A percentile compares a stretch with the other conserved stretches of the same genome.
These are phyloP conservation scores for Myotis lucifugus DNA, from an alignment of 2,113 vertebrate genomes.

Conservation along the genomic window DNA sequence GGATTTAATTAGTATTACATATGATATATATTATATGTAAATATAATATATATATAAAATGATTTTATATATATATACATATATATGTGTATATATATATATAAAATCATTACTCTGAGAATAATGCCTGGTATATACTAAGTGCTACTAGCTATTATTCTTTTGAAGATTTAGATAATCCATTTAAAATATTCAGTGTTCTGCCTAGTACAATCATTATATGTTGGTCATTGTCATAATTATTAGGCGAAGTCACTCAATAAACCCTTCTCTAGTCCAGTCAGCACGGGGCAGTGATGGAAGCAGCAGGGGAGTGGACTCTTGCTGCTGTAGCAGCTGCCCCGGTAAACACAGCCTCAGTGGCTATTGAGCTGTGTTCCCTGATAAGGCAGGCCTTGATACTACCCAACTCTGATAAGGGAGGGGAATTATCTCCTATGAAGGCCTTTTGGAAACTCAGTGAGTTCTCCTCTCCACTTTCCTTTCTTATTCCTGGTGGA, in stretches of 20 bases:
- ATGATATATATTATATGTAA: too few relatives aligned
- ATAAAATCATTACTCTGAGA: neutral
- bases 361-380: neutral
- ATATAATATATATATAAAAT: too few relatives aligned
- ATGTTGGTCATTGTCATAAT: neutral
- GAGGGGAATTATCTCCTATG: neutral
- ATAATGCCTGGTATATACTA: neutral
- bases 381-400: neutral
- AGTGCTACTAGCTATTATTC: neutral
- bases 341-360: neutral
- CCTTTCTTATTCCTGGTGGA: neutral
- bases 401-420: neutral
- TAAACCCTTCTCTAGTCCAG: neutral
- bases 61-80: too few relatives aligned
- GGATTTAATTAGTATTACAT: neutral
- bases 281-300: neutral
- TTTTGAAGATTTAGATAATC: neutral
- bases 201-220: neutral
- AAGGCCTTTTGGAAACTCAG: constrained; percentile 15
- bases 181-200: neutral
- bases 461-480: neutral
- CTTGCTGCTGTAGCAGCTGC: neutral
- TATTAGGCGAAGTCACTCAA: neutral
- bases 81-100: neutral
- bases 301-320: neutral